phyloP scores from a whole-genome alignment of 2,888 invertebrate genomes.

The Palloptera scutellata region DNA sequence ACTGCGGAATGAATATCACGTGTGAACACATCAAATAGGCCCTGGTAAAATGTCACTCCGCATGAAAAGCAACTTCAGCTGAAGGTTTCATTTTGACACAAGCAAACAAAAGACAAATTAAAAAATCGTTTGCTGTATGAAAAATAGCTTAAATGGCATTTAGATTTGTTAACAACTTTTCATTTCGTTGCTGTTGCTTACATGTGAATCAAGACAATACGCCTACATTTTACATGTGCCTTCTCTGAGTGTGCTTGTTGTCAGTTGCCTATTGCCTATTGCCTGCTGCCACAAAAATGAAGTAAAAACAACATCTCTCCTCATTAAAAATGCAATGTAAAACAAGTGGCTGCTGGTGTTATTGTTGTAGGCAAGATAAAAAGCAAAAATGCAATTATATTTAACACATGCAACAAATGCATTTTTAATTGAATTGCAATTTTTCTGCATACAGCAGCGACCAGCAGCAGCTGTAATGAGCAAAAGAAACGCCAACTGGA shows the following conservation, averaged over 20 bases:
- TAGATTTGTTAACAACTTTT: constrained; percentile 28
- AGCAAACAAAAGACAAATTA: too few species aligned
- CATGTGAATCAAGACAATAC: constrained; percentile 7
- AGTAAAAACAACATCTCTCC: too few species aligned
- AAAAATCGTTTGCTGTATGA: constrained; percentile 9
- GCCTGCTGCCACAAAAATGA: background rate
- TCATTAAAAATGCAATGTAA: too few species aligned
- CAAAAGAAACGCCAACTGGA: too few species aligned
- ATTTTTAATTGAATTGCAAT: constrained; percentile 40
- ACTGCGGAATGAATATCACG: constrained; percentile 13
- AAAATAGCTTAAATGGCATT: constrained; percentile 24
- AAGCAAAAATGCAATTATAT: constrained; percentile 7
- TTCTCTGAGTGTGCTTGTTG: background rate
- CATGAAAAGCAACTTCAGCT: too few species aligned
- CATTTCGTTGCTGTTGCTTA: constrained; percentile 18
- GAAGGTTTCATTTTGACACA: too few species aligned
- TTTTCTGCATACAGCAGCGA: constrained; percentile 11
- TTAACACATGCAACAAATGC: constrained; percentile 31
- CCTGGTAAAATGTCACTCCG: too few species aligned
- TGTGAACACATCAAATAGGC: too few species aligned
- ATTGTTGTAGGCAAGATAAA: background rate
- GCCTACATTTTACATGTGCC: background rate
- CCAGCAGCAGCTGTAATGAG: too few species aligned
- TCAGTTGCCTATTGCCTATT: background rate
- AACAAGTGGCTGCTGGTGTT: too few species aligned